Evolutionary conservation across 2,888 invertebrate species (phyloP).

Genomic region (Agapostemon virescens): DNA sequence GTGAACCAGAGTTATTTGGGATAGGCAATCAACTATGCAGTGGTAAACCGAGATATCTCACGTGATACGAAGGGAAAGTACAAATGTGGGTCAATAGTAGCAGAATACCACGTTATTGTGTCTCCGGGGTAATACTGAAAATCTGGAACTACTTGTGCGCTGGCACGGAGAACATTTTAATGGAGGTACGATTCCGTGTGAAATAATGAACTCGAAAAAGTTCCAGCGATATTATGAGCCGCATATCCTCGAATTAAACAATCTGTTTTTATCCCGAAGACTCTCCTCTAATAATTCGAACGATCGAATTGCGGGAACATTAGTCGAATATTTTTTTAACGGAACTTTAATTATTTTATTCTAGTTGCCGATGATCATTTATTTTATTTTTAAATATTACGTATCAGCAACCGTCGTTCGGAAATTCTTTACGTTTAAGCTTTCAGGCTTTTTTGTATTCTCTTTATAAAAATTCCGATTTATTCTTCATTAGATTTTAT

Average conservation of each 20-base stretch:
- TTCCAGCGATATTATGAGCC: neutral
- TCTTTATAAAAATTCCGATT: too few species aligned
- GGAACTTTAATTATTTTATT: too few species aligned
- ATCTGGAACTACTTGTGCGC: constrained; percentile 20
- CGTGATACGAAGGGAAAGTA: constrained; percentile 64
- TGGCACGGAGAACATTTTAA: constrained; percentile 17
- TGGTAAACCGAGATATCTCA: constrained; percentile 68
- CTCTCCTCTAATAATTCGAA: neutral
- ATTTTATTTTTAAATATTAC: too few species aligned
- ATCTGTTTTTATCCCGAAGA: neutral
- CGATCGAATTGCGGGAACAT: neutral
- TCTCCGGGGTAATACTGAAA: constrained; percentile 24
- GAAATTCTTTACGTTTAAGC: too few species aligned
- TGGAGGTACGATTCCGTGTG: neutral
- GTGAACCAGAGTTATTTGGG: constrained; percentile 67
- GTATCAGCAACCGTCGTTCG: too few species aligned
- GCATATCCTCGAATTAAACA: neutral
- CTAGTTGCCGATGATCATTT: too few species aligned
- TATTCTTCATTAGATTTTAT: too few species aligned
- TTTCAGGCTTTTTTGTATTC: too few species aligned
- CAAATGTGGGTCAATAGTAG: constrained; percentile 51
- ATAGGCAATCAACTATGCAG: constrained; percentile 68
- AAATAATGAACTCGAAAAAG: neutral
- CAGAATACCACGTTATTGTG: constrained; percentile 48
- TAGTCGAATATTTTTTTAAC: neutral